phyloP scores from a whole-genome alignment of 2,888 invertebrate species.

The Epirrhoe tristata region DNA sequence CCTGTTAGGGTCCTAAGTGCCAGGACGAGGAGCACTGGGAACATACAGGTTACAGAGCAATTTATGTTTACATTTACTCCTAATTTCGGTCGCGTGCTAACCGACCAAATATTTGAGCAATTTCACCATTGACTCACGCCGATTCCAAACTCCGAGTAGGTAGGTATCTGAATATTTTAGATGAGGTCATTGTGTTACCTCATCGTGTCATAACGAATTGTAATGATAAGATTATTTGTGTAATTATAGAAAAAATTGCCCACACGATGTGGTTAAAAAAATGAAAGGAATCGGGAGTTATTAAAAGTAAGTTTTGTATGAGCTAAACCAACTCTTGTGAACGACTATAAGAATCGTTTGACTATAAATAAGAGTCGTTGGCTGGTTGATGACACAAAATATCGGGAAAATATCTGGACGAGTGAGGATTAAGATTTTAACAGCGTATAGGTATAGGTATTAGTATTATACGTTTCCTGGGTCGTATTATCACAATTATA shows the following conservation, averaged over 20 bases:
- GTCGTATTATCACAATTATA: no score
- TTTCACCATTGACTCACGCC: slow-evolving; percentile 49
- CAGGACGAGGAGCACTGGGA: background rate
- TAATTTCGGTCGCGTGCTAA: slow-evolving; percentile 51
- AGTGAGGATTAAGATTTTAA: background rate
- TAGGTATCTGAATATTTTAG: background rate
- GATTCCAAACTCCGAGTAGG: slow-evolving; percentile 15
- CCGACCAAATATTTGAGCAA: slow-evolving; percentile 55
- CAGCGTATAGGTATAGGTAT: background rate
- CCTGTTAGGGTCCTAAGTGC: background rate
- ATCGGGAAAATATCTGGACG: background rate
- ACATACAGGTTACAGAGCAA: slow-evolving; percentile 31
- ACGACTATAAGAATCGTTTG: no score
- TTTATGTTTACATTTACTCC: slow-evolving; percentile 51
- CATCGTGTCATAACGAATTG: background rate
- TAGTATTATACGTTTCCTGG: background rate
- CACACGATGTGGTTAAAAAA: background rate
- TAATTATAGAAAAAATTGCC: background rate
- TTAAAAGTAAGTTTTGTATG: no score
- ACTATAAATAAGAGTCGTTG: no score
- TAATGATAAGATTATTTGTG: background rate
- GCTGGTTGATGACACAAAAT: background rate
- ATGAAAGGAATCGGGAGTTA: no score
- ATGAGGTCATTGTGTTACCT: slow-evolving; percentile 11
- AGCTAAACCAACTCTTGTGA: no score